Evolutionary conservation across 1,140 invertebrate species (phyloP).

Genomic region (Monochamus saltuarius): DNA sequence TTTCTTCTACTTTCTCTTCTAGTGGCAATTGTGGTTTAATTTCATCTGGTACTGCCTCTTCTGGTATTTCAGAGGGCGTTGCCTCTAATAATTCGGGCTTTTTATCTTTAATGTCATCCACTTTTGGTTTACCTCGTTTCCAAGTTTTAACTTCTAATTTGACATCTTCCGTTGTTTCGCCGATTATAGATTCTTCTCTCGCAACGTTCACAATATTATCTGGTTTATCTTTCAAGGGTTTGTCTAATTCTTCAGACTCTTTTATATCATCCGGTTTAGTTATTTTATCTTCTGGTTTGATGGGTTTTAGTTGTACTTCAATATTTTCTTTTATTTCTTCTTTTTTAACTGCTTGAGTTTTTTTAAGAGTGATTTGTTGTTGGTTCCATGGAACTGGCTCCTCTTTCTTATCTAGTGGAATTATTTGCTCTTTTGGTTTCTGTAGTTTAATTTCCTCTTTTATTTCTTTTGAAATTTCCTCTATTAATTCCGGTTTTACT

Average conservation of each 20-base stretch:
- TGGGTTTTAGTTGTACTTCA: conserved; percentile 9
- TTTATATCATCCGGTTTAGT: background rate
- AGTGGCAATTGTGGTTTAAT: background rate
- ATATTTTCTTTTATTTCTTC: conserved; percentile 5
- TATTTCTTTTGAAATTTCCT: conserved; percentile 20
- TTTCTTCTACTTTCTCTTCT: conserved; percentile 28
- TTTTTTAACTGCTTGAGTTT: background rate
- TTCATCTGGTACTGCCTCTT: background rate
- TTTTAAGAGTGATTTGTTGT: conserved; percentile 2
- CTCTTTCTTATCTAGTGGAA: conserved; percentile 24
- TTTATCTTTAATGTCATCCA: background rate
- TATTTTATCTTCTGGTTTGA: conserved; percentile 1
- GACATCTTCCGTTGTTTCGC: background rate
- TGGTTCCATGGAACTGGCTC: conserved; percentile 22
- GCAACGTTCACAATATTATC: conserved; percentile 1
- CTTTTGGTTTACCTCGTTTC: background rate
- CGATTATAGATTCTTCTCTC: background rate
- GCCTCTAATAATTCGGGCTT: background rate
- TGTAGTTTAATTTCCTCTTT: conserved; percentile 28
- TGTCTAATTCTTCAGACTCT: background rate
- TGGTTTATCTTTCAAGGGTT: conserved; percentile 1
- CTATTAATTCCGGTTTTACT: conserved; percentile 31
- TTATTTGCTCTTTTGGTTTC: background rate
- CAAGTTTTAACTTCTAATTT: background rate
- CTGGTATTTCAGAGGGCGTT: conserved; percentile 1